Evolutionary conservation across 53 echinoderm and acorn worm species (phyloP).

Genomic region (Crossaster papposus): DNA sequence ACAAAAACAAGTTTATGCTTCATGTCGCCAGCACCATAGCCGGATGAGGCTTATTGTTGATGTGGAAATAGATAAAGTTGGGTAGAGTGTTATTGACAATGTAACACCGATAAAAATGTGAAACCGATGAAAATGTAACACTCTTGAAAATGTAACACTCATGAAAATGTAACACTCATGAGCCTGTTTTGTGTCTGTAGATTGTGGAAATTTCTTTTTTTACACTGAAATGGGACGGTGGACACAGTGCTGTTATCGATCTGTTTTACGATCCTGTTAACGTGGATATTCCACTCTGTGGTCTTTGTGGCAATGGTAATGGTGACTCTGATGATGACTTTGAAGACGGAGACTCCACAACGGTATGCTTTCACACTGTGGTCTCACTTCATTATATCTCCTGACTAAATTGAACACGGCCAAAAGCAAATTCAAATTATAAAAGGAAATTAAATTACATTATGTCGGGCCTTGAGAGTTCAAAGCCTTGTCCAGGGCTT

Average conservation of each 20-base stretch:
- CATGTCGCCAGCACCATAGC: no score
- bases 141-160: not conserved
- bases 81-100: no score
- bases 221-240: conserved; percentile 11
- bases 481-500: no score
- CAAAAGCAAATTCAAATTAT: no score
- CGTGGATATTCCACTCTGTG: not conserved
- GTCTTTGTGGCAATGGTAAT: conserved; percentile 21
- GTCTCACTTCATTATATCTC: not conserved
- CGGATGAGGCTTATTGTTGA: no score
- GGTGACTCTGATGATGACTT: not conserved
- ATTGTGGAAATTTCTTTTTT: not conserved
- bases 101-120: no score
- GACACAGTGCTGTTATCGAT: conserved; percentile 1
- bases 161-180: not conserved
- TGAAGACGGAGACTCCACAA: not conserved
- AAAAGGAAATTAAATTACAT: no score
- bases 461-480: no score
- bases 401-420: no score
- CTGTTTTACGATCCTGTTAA: no score
- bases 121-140: not conserved
- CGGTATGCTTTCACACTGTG: conserved; percentile 2
- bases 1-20: no score
- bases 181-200: not conserved
- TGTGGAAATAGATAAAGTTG: no score